Base-by-base conservation (phyloP, 2,113 vertebrate species). In the Galeopterus variegatus region DNA sequence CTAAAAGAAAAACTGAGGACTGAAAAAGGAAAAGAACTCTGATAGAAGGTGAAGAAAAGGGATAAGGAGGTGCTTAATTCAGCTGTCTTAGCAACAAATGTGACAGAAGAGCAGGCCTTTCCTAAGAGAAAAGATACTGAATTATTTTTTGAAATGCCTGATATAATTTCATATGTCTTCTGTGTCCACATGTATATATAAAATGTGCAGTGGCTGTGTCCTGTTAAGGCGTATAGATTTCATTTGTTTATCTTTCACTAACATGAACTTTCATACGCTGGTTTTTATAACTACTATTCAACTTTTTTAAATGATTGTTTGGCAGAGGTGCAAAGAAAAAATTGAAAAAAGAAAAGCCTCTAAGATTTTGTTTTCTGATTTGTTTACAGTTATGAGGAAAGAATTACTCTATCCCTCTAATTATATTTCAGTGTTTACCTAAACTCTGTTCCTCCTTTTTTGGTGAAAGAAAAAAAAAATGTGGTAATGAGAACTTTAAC, bases 321-420 rank as follows among this genome's bases (percentile, higher is more conserved):
- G 95, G 92, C 80, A 97, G 80, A 86, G 60, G 23, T 65, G 36
- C 87, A 96, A 95, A 96, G 90, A 60, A 93, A 93, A 88, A 67
- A 11, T 60, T 92, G 70, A 75, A 94, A 85, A 89, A 62, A 95
- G 91, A 93, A 88, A 93, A 96, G 75, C 33, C 56, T 67, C 33
- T 92, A 52, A 76, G 56, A 8, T 19, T 94, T 87, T 93, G 31
- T 36, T 92, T 91, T 94, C 90, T 28, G 18, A 94, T 94, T 90
- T 95, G 70, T 96, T 96, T 94, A 65, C 93, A 85, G 56, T 96
- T 81, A 28, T 54, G 45, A 92, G 76, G 58, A 95, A 87, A 96
- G 89, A 95, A 81, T 96, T 93, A 81, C 60, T 82, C 82, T 83
- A 23, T 89, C 54, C 24, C 60, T 89, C n/a, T 72, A 79, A 17